Evolutionary conservation across 1,140 invertebrate species (phyloP).

Genomic region (Condylostylus longicornis): DNA sequence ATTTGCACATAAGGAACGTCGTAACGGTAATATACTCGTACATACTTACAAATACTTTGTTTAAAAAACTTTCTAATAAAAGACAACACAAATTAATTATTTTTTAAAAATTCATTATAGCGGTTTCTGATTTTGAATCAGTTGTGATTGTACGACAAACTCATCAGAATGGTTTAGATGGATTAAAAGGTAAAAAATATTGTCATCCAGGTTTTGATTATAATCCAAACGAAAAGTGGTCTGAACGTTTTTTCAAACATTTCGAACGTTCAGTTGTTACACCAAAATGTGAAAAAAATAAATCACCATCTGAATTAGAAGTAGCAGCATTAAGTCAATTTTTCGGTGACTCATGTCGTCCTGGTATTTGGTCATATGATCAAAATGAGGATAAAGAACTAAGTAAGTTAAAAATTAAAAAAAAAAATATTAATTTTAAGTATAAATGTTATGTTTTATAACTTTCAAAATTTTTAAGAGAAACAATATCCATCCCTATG

Average conservation of each 20-base stretch:
- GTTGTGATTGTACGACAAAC: constrained; percentile 38
- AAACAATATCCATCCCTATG: constrained; percentile 35
- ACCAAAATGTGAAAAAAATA: constrained; percentile 13
- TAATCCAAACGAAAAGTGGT: constrained; percentile 37
- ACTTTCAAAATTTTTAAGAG: no score
- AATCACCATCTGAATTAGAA: constrained; percentile 40
- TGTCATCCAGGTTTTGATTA: constrained; percentile 46
- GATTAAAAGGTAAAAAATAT: constrained; percentile 36
- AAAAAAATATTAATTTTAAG: no score
- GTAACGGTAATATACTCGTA: constrained; percentile 23
- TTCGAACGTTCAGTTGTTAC: constrained; percentile 36
- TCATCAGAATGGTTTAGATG: constrained; percentile 28
- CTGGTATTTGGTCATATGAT: constrained; percentile 46
- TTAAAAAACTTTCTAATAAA: no score
- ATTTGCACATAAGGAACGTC: constrained; percentile 30
- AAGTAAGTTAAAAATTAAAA: no score
- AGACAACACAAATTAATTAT: no score
- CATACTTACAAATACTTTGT: no score
- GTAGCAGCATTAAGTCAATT: constrained; percentile 36
- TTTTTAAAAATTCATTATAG: no score
- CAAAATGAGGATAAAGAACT: constrained; percentile 34
- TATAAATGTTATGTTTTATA: constrained; percentile 2
- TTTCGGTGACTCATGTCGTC: constrained; percentile 46
- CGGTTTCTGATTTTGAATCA: constrained; percentile 34
- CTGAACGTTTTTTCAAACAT: constrained; percentile 40